A percentile compares a stretch with the other conserved stretches of the same genome.
Conservation (phyloP, 2,797 vertebrate genomes). For the Enteromius thamalakanensis region DNA sequence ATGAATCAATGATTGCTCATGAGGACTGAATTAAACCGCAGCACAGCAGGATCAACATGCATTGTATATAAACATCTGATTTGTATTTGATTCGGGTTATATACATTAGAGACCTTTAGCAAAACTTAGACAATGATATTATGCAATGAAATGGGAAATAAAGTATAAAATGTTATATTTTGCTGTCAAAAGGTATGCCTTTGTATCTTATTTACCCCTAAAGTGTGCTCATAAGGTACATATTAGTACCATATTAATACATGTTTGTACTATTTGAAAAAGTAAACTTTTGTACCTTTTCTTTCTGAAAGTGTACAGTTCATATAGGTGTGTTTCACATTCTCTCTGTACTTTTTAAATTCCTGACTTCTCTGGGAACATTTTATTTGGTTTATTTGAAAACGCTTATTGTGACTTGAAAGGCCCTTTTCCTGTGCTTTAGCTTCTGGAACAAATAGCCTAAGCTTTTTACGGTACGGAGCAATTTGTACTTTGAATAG, state of each 20-base stretch:
- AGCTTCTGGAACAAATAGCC: constrained; percentile 24
- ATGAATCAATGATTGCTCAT: background rate
- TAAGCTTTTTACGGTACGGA: constrained; percentile 43
- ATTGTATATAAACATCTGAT: constrained; percentile 39
- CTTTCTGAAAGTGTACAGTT: background rate
- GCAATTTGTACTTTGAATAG: constrained; percentile 43
- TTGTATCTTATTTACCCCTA: background rate
- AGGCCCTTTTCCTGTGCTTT: background rate
- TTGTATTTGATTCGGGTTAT: background rate
- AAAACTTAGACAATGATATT: background rate
- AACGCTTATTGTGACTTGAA: constrained; percentile 24
- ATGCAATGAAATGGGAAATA: background rate
- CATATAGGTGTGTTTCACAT: background rate
- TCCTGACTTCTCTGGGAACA: background rate
- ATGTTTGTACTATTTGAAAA: background rate
- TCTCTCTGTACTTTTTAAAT: background rate
- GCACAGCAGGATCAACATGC: constrained; percentile 58
- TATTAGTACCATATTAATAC: background rate
- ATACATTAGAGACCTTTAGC: background rate
- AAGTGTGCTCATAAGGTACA: background rate
- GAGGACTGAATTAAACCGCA: constrained; percentile 50
- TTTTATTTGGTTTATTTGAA: constrained; percentile 34
- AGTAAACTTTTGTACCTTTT: background rate
- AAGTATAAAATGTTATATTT: background rate
- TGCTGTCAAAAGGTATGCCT: background rate